phyloP scores from a whole-genome alignment of 2,888 invertebrate species.

The Drosophila suboccidentalis region DNA sequence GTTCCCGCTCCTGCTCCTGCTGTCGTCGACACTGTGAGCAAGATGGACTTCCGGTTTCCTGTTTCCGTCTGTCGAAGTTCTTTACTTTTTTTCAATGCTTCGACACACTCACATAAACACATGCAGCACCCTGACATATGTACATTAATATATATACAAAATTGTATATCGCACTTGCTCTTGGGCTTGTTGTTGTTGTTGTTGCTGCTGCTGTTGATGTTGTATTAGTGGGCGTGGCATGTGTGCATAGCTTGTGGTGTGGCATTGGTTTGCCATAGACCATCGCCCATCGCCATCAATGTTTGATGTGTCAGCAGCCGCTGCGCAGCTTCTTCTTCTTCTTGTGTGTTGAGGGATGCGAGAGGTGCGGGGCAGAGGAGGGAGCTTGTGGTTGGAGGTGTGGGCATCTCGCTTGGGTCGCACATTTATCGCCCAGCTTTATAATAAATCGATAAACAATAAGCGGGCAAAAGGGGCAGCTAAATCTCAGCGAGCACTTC shows the following conservation, averaged over 20 bases:
- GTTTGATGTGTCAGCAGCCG: constrained; percentile 75
- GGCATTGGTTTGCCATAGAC: constrained; percentile 53
- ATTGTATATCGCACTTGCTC: constrained; percentile 71
- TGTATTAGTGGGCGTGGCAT: constrained; percentile 55
- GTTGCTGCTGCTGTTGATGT: constrained; percentile 17
- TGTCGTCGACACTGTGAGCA: constrained; percentile 80
- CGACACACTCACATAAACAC: constrained; percentile 57
- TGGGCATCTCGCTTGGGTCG: constrained; percentile 37
- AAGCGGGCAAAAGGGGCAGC: constrained; percentile 26
- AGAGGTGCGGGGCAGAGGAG: not conserved
- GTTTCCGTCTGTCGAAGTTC: constrained; percentile 85
- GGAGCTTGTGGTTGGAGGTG: constrained; percentile 25
- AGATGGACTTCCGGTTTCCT: constrained; percentile 86
- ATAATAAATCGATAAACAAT: constrained; percentile 75
- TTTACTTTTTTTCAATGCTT: constrained; percentile 80
- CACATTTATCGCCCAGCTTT: constrained; percentile 62
- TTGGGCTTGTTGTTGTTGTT: constrained; percentile 22
- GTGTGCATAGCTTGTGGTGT: constrained; percentile 60
- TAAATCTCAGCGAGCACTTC: constrained; percentile 51
- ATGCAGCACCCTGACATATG: constrained; percentile 52
- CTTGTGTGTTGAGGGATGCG: not conserved
- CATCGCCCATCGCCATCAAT: constrained; percentile 59
- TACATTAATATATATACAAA: constrained; percentile 47
- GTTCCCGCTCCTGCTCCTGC: constrained; percentile 14
- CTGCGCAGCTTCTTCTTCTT: constrained; percentile 33